These are phyloP conservation scores for Mystacornis crossleyi DNA, from an alignment of 2,113 vertebrate genomes.

Conservation along the genomic window DNA sequence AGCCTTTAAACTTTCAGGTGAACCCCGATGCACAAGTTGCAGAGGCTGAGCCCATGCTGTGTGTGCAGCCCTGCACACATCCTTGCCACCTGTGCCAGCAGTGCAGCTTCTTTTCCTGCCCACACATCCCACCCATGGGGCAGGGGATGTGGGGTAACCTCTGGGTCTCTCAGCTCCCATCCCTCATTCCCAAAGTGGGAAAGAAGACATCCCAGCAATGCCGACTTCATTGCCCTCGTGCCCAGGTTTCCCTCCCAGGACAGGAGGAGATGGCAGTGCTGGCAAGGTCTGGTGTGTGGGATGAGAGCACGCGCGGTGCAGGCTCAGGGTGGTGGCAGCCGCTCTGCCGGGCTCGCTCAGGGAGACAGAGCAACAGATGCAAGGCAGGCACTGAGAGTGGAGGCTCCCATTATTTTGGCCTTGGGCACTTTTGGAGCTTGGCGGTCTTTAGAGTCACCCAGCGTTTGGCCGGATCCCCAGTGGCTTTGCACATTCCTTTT, in stretches of 20 bases:
- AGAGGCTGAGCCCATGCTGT: fast-evolving
- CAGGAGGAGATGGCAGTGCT: fast-evolving
- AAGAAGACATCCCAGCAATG: fast-evolving
- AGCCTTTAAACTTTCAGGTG: background rate
- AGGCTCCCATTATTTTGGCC: slow-evolving; percentile 59
- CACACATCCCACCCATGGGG: fast-evolving
- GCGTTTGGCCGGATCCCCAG: slow-evolving; percentile 53
- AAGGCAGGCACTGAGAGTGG: slow-evolving; percentile 4
- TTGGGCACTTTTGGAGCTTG: slow-evolving; percentile 55
- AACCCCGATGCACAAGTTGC: fast-evolving
- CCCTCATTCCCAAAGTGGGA: background rate
- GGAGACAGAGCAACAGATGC: slow-evolving; percentile 12
- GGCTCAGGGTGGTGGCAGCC: background rate
- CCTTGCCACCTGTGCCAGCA: fast-evolving
- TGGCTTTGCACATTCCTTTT: slow-evolving; percentile 65
- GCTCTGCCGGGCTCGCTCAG: background rate
- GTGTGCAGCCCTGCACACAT: fast-evolving
- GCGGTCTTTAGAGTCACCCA: slow-evolving; percentile 55
- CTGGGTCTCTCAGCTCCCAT: fast-evolving
- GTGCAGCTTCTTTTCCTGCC: background rate
- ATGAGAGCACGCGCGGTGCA: fast-evolving
- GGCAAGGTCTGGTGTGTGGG: fast-evolving
- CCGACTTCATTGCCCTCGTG: background rate
- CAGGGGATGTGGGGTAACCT: fast-evolving
- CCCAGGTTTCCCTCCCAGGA: fast-evolving